These are phyloP conservation scores for Drosophila jambulina DNA, from an alignment of 1,140 invertebrate genomes.

Conservation along the genomic window DNA sequence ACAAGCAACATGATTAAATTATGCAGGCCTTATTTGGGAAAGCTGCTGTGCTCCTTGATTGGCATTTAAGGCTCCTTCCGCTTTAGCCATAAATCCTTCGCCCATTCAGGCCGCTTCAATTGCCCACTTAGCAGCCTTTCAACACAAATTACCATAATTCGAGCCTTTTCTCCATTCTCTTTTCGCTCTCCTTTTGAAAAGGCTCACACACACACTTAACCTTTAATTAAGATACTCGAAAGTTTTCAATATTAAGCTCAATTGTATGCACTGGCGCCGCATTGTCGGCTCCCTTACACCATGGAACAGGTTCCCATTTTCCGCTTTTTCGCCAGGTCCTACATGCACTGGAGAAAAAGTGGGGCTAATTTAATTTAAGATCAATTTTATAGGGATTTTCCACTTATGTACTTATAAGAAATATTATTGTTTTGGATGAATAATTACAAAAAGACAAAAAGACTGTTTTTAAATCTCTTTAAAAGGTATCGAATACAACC, in stretches of 20 bases:
- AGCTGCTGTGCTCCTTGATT: conserved; percentile 27
- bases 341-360: not conserved
- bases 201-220: conserved; percentile 73
- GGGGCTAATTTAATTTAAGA: no score
- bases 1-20: conserved; percentile 21
- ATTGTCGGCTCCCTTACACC: conserved; percentile 54
- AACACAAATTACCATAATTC: conserved; percentile 51
- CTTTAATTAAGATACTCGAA: conserved; percentile 82
- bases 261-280: conserved; percentile 67
- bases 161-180: conserved; percentile 52
- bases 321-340: conserved; percentile 22
- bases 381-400: no score
- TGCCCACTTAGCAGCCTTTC: conserved; percentile 53
- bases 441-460: no score
- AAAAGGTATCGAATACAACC: not conserved
- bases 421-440: no score
- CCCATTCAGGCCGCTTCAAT: conserved; percentile 47
- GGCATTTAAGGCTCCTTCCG: conserved; percentile 30
- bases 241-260: conserved; percentile 78
- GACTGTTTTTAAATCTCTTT: not conserved
- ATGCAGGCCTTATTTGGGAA: conserved; percentile 10
- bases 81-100: conserved; percentile 33
- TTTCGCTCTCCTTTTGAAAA: conserved; percentile 68
- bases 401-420: no score
- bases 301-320: conserved; percentile 35